Conservation (phyloP, 2,797 vertebrate species). For the Muscicapa comitata region DNA sequence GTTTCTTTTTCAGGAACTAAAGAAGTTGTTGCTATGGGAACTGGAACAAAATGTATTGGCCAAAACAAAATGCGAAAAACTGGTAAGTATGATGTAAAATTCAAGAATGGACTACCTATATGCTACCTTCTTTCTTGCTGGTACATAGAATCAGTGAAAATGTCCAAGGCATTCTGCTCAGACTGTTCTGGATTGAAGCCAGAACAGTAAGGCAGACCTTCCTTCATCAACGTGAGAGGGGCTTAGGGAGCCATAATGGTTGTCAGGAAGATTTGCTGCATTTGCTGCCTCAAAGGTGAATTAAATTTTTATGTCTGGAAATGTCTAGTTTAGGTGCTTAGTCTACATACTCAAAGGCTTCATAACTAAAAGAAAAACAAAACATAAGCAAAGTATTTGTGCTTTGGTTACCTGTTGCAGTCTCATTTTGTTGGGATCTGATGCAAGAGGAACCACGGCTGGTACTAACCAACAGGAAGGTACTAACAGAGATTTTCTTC, state of each 20-base stretch:
- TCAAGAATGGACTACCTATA: neutral
- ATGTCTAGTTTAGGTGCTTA: neutral
- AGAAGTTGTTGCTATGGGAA: constrained; percentile 91
- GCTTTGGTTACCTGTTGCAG: neutral
- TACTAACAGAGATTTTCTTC: neutral
- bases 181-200: neutral
- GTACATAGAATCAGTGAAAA: neutral
- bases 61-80: constrained; percentile 82
- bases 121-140: neutral
- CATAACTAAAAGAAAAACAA: neutral
- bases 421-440: neutral
- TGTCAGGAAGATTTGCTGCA: neutral
- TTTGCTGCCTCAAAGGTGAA: neutral
- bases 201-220: neutral
- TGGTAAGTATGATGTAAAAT: constrained; percentile 72
- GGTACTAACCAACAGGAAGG: neutral
- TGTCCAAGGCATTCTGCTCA: neutral
- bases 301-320: neutral
- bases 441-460: neutral
- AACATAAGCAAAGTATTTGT: neutral
- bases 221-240: neutral
- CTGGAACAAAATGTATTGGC: constrained; percentile 94
- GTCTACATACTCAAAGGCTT: neutral
- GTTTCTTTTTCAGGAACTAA: constrained; percentile 70
- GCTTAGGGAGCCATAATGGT: neutral